Base-by-base conservation (phyloP, 2,113 vertebrate genomes). In the Uria lomvia region DNA sequence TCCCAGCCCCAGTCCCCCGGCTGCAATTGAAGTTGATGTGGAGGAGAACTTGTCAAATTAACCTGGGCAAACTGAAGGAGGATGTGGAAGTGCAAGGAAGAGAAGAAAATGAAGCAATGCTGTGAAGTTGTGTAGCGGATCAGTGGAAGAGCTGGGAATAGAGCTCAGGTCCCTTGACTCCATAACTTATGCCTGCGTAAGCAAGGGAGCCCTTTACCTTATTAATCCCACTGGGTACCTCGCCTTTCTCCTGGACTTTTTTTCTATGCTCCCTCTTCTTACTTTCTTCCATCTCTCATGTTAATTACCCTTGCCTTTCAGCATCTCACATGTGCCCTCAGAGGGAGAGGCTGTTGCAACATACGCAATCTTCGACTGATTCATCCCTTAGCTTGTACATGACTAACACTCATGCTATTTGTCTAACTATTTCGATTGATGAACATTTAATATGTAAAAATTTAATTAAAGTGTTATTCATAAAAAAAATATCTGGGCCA, bases 381-480 rank as follows among this genome's bases (percentile, higher is more conserved):
- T 97, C 97, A 97, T 92, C 95, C 92, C 62, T 59, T 42, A 45
- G 86, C 86, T 85, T 32, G 15, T 63, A 55, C 45, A 3, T 95
- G 94, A 96, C 93, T 94, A 96, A 96, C 63, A 32, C 67, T 52
- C 43, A 7, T 88, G 91, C 86, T 96, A 92, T 96, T 97, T 95
- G 91, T 96, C 91, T 94, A 96, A 91, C 95, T 92, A 86, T 93
- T 97, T 82, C 58, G 6, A 92, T 0, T 59, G 95, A 90, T 92
- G 92, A 52, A 50, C 92, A 32, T 93, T 91, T 92, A 83, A 96
- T 96, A 97, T 89, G 95, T 91, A 96, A 95, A 96, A 97, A 83
- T 67, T 95, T 97, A 97, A 97, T 96, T 97, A 96, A 97, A 97
- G 87, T 55, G 12, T 95, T 97, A 86, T 97, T 96, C 90, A 95